Percentiles rank a stretch among this genome's conserved stretches.
Conservation (phyloP, 2,113 vertebrate species). For the Rhineura floridana region DNA sequence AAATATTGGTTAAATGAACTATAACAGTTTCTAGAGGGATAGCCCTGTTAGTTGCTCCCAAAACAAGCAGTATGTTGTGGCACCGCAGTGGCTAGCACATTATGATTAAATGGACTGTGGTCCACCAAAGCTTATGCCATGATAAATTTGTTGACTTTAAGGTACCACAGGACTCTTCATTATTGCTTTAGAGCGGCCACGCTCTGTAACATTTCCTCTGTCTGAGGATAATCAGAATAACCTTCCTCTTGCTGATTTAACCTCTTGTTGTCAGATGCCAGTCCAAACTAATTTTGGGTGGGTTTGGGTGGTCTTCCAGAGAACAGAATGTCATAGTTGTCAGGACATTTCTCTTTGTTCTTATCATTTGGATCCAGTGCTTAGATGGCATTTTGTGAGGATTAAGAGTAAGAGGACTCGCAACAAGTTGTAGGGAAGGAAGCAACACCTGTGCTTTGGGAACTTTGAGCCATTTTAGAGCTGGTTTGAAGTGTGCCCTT, state of each 20-base stretch:
- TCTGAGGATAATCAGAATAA: too few species aligned
- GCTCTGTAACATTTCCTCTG: not conserved
- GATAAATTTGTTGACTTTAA: not conserved
- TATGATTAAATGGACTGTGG: not conserved
- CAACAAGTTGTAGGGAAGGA: not conserved
- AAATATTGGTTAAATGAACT: not conserved
- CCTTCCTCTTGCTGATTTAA: not conserved
- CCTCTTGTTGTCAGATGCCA: not conserved
- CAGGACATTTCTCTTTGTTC: not conserved
- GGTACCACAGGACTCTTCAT: not conserved
- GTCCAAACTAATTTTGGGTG: not conserved
- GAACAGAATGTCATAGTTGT: not conserved
- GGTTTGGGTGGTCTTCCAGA: not conserved
- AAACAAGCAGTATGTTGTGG: not conserved
- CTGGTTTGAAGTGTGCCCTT: not conserved
- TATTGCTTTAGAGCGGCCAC: not conserved
- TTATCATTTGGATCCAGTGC: not conserved
- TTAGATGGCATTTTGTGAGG: not conserved
- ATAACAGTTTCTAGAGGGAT: not conserved
- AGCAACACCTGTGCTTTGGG: not conserved
- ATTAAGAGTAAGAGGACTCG: not conserved
- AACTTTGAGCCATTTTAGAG: not conserved
- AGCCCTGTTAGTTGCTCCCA: not conserved
- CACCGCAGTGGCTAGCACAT: not conserved
- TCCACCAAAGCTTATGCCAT: not conserved